phyloP scores from a whole-genome alignment of 2,113 vertebrate species.

The Xenopus borealis region DNA sequence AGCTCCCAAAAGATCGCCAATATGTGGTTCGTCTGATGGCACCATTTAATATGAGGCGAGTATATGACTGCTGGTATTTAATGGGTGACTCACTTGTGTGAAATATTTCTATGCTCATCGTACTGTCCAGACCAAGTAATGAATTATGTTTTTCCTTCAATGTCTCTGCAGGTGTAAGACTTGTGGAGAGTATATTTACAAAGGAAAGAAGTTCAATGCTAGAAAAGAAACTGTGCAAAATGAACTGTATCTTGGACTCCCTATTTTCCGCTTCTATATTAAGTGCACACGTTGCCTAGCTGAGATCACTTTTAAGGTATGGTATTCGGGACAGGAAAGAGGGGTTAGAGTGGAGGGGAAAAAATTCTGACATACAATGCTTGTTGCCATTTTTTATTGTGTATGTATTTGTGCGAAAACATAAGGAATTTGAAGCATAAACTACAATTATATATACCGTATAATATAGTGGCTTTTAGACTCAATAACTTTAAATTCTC shows the following conservation, averaged over 20 bases:
- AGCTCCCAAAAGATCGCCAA: slow-evolving; percentile 85
- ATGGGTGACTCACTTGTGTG: background rate
- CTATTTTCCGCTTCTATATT: slow-evolving; percentile 95
- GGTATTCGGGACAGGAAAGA: too few relatives aligned
- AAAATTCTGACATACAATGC: too few relatives aligned
- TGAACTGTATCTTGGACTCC: slow-evolving; percentile 86
- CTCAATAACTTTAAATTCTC: too few relatives aligned
- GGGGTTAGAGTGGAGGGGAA: too few relatives aligned
- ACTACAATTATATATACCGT: too few relatives aligned
- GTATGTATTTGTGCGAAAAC: too few relatives aligned
- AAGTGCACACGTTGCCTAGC: slow-evolving; percentile 92
- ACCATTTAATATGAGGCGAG: slow-evolving; percentile 84
- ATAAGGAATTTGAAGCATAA: too few relatives aligned
- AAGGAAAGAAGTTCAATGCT: slow-evolving; percentile 95
- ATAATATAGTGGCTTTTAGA: too few relatives aligned
- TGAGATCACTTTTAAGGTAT: slow-evolving; percentile 86
- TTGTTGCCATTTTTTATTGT: too few relatives aligned
- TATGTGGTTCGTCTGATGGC: slow-evolving; percentile 90
- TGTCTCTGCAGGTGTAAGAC: slow-evolving; percentile 79
- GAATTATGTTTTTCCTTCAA: background rate
- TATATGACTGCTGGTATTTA: background rate
- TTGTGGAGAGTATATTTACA: slow-evolving; percentile 93
- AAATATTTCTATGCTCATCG: background rate
- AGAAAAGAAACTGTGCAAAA: slow-evolving; percentile 94
- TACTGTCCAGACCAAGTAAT: background rate